Evolutionary conservation across 2,888 invertebrate species (phyloP).

Genomic region (Philopedon plagiatum): DNA sequence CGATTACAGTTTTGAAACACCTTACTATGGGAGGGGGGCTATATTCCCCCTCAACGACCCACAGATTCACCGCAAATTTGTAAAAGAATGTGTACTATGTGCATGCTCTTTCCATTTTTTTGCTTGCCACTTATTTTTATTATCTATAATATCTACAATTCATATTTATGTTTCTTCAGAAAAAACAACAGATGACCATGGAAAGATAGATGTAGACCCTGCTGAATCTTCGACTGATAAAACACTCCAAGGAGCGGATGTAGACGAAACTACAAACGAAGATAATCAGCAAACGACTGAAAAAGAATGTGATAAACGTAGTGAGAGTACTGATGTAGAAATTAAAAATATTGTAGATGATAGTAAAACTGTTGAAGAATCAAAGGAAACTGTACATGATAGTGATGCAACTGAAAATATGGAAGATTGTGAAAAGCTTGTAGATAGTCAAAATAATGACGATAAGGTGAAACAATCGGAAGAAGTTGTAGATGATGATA

Average conservation of each 20-base stretch:
- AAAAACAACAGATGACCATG: background rate
- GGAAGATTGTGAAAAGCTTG: constrained; percentile 19
- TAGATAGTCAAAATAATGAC: constrained; percentile 30
- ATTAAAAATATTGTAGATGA: constrained; percentile 32
- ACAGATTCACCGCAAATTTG: too few species aligned
- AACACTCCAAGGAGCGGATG: constrained; percentile 11
- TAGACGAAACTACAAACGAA: constrained; percentile 5
- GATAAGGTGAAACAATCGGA: constrained; percentile 32
- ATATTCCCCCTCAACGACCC: too few species aligned
- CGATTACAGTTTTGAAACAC: too few species aligned
- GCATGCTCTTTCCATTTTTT: too few species aligned
- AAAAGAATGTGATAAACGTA: constrained; percentile 43
- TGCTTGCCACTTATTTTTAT: too few species aligned
- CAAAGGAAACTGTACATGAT: constrained; percentile 15
- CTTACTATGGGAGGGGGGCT: too few species aligned
- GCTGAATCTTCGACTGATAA: constrained; percentile 41
- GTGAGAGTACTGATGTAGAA: constrained; percentile 41
- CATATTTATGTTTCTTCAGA: background rate
- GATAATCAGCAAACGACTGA: constrained; percentile 26
- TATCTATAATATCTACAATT: background rate
- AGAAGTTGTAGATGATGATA: constrained; percentile 33
- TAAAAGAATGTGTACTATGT: too few species aligned
- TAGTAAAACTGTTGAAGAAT: constrained; percentile 35
- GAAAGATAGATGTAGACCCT: constrained; percentile 20
- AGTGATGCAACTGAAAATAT: constrained; percentile 36